Evolutionary conservation across 2,888 invertebrate species (phyloP).

Genomic region (Flexamia atlantica): DNA sequence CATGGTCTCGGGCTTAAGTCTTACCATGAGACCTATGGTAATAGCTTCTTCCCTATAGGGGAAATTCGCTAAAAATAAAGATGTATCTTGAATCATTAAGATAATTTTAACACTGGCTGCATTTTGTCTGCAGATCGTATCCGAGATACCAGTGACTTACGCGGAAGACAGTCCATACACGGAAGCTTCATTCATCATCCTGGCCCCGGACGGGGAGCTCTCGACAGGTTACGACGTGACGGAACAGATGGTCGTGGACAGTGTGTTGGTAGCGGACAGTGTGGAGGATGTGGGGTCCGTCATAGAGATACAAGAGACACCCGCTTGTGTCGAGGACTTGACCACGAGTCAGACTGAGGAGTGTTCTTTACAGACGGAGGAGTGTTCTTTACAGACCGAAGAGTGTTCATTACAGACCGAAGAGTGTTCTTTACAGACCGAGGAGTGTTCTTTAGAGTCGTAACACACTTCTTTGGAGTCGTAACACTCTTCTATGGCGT

Average conservation of each 20-base stretch:
- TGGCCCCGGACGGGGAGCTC: neutral
- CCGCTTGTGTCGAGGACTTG: neutral
- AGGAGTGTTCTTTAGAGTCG: no score
- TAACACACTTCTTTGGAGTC: no score
- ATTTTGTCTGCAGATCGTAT: neutral
- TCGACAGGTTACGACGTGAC: neutral
- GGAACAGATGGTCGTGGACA: constrained; percentile 20
- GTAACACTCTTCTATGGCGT: no score
- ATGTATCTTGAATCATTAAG: no score
- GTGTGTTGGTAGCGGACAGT: constrained; percentile 30
- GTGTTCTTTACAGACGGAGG: neutral
- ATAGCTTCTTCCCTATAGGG: no score
- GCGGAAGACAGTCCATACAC: neutral
- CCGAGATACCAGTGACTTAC: constrained; percentile 35
- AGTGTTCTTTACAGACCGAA: no score
- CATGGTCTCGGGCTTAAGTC: no score
- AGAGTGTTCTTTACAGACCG: no score
- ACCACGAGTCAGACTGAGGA: neutral
- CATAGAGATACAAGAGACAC: constrained; percentile 29
- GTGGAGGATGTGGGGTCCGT: constrained; percentile 25
- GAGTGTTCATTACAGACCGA: no score
- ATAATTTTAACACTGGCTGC: no score
- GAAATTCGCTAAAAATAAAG: no score
- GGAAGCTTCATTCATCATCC: constrained; percentile 37
- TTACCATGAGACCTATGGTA: no score